Percentiles rank a stretch among this genome's conserved stretches.
Conservation (phyloP, 1,140 invertebrate species). For the Protaetia brevitarsis region DNA sequence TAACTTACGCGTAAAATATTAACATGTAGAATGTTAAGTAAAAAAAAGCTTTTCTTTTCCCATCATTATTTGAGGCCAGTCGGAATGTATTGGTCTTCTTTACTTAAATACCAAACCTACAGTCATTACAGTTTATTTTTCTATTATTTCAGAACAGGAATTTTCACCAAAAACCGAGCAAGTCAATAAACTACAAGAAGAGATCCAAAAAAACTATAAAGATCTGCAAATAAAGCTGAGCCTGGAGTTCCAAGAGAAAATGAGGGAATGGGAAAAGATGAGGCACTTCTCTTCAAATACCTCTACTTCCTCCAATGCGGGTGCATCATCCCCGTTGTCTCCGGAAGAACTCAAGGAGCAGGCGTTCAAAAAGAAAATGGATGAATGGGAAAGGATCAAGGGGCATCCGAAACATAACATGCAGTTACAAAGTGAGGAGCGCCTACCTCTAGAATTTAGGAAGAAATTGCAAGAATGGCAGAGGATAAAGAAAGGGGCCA, state of each 20-base stretch:
- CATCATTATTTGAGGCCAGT: too few species aligned
- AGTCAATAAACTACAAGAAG: conserved; percentile 46
- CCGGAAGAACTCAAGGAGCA: conserved; percentile 42
- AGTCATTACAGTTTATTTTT: neutral
- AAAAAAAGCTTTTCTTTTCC: too few species aligned
- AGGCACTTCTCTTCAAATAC: conserved; percentile 37
- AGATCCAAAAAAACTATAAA: conserved; percentile 60
- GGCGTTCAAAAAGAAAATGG: conserved; percentile 46
- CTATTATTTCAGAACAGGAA: conserved; percentile 9
- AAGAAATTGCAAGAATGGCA: conserved; percentile 22
- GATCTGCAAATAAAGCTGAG: conserved; percentile 66
- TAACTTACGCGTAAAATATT: too few species aligned
- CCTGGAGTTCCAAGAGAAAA: conserved; percentile 68
- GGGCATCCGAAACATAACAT: conserved; percentile 35
- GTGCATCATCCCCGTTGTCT: conserved; percentile 27
- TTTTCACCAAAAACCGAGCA: conserved; percentile 13
- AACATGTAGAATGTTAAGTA: too few species aligned
- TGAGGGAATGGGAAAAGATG: conserved; percentile 68
- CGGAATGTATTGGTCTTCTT: too few species aligned
- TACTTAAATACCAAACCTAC: neutral
- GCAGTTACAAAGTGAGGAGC: conserved; percentile 55
- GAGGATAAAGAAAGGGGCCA: conserved; percentile 61
- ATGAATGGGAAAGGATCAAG: conserved; percentile 49
- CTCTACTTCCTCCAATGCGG: conserved; percentile 28
- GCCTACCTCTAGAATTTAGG: conserved; percentile 68